Conservation (phyloP, 2,888 invertebrate species). For the Eubasilissa splendida region DNA sequence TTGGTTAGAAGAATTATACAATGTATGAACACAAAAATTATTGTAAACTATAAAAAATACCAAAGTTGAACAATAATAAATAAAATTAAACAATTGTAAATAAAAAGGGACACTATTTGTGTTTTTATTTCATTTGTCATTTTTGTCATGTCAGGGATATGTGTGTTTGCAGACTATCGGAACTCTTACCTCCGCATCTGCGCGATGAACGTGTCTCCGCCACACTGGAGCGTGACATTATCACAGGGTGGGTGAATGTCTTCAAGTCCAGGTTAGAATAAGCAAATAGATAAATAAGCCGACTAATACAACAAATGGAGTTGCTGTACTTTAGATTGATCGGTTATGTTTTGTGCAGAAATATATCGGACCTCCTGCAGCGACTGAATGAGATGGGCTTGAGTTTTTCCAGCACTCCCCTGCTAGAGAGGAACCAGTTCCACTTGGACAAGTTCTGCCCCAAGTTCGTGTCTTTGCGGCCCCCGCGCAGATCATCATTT, state of each 20-base stretch:
- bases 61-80: too few relatives aligned
- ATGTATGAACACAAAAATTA: too few relatives aligned
- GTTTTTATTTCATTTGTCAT: too few relatives aligned
- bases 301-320: too few relatives aligned
- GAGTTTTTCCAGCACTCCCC: conserved; percentile 66
- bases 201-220: conserved; percentile 79
- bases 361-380: conserved; percentile 68
- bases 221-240: conserved; percentile 71
- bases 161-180: conserved; percentile 68
- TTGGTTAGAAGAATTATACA: too few relatives aligned
- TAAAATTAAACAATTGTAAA: too few relatives aligned
- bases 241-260: conserved; percentile 88
- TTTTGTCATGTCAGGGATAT: neutral
- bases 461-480: conserved; percentile 72
- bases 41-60: too few relatives aligned
- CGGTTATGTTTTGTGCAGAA: conserved; percentile 61
- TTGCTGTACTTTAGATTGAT: neutral
- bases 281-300: too few relatives aligned
- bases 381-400: conserved; percentile 68
- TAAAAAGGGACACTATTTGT: too few relatives aligned
- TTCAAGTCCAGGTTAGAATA: conserved; percentile 75
- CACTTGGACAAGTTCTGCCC: conserved; percentile 75
- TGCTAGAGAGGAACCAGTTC: conserved; percentile 70
- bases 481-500: conserved; percentile 64
- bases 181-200: conserved; percentile 81